Evolutionary conservation across 2,113 vertebrate genomes (phyloP), one percentile per base, ranked within the genome.

Genomic region (Pangasianodon hypophthalmus): DNA sequence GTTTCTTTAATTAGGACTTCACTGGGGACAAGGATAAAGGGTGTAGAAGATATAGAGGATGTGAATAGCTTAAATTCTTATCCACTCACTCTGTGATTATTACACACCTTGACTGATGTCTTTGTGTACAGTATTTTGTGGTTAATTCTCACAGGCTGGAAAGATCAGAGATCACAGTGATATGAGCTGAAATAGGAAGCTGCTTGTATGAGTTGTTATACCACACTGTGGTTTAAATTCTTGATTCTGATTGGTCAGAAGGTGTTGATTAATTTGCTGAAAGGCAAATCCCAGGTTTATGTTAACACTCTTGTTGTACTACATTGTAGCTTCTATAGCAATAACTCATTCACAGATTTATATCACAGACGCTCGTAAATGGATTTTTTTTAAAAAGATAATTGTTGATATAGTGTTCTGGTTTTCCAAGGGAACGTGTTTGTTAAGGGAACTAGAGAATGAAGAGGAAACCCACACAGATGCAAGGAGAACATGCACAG

Each of bases 1-100:
- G 77, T 64, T 60, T 24, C 87, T 56, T 89, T 92, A 91, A 89
- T 91, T 90, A 87, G 44, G 48, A 88, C 62, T 92, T 91, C 29
- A 73, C 60, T 87, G 7, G 71, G 75, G 84, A 88, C 84, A 73
- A 32, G 50, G 87, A 89, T 84, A 88, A 85, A 91, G 83, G 83
- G 58, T 79, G 58, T 32, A 83, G 52, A n/a, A 18, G 46, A 60
- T 84, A 32, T 60, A 41, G 82, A 44, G 82, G 10, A 26, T 62
- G 56, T 62, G 56, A 44, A 41, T 26, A 44, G 56, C 21, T 26
- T 62, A 0, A 1, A 80, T 32, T 84, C 56, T 41, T 62, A 10
- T 62, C 37, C 0, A 26, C 19, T 84, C 37, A 1, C 81, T 44
- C 32, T 84, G 82, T 46, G 21, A 62, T 84, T 60, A 46, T 44